Percentiles rank a stretch among this genome's conserved stretches.
phyloP scores from a whole-genome alignment of 2,888 invertebrate genomes.

The Zele albiditarsus region DNA sequence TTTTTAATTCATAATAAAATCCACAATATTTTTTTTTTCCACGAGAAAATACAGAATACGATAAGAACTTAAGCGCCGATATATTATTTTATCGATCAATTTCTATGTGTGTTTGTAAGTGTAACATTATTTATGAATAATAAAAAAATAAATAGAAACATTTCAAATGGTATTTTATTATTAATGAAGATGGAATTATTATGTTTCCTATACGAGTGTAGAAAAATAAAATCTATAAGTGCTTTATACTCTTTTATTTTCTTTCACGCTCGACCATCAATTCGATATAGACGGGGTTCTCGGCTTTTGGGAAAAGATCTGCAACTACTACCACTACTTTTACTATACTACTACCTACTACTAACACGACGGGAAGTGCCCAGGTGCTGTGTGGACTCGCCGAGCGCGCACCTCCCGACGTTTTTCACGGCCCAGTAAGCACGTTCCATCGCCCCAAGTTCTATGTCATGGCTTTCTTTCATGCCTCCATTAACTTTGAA shows the following conservation, averaged over 20 bases:
- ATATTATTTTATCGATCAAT: background rate
- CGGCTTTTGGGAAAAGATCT: background rate
- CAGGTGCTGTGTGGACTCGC: constrained; percentile 35
- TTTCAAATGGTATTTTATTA: background rate
- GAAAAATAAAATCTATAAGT: constrained; percentile 2
- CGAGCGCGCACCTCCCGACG: constrained; percentile 21
- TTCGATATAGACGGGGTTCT: background rate
- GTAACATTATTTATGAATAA: background rate
- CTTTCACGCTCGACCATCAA: background rate
- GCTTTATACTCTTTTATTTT: background rate
- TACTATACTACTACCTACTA: background rate
- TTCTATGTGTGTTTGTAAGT: background rate
- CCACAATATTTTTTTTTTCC: too few relatives aligned
- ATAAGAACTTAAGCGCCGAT: background rate
- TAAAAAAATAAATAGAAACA: background rate
- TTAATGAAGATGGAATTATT: background rate
- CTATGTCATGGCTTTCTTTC: constrained; percentile 13
- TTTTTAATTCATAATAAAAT: too few relatives aligned
- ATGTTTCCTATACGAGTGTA: background rate
- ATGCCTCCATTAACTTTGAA: constrained; percentile 40
- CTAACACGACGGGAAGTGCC: constrained; percentile 31
- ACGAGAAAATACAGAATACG: too few relatives aligned
- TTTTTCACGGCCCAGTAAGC: constrained; percentile 29
- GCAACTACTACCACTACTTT: background rate
- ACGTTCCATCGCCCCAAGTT: constrained; percentile 7